Evolutionary conservation across 2,113 vertebrate genomes (phyloP), one percentile per base, ranked within the genome.

Genomic region (Bufo gargarizans): DNA sequence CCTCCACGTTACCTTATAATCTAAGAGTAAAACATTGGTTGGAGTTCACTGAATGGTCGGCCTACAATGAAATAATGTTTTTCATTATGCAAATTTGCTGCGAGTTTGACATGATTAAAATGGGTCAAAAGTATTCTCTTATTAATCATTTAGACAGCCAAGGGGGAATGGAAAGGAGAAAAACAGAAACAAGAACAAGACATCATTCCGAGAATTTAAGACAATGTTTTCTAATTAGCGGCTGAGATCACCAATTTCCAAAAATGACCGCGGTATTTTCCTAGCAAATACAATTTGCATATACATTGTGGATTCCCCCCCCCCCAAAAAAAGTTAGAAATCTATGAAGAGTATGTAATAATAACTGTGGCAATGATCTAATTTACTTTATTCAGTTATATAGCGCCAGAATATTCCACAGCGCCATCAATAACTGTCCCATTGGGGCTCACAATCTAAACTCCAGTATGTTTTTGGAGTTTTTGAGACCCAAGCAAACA

Each of bases 61-160:
- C 90, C 92, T 90, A 91, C 92, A 90, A 90, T 89, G 76, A 86
- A 93, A 93, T 77, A 91, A 92, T 91, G 92, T 93, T 91, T 93
- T 94, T 94, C 93, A 93, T 94, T 94, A 95, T 94, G 93, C 90
- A 94, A 93, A 94, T 94, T 92, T 94, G 93, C 93, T 91, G 92
- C 92, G 92, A 92, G 93, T 93, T 90, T 95, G 94, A 94, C 93
- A 90, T 92, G 92, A 95, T 95, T 95, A 94, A 94, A 95, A 93
- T 95, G 94, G 94, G 93, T 95, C 94, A 96, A 93, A 92, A 94
- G 92, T 94, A 93, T 93, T 95, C 94, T 95, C 93, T 93, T 94
- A 94, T 95, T 95, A 93, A 95, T 95, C 93, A 95, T 90, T 92
- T 89, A 89, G 93, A 95, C 93, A 94, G 92, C 89, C 89, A 55